phyloP scores from a whole-genome alignment of 2,797 vertebrate genomes.

The Epinephelus awoara region DNA sequence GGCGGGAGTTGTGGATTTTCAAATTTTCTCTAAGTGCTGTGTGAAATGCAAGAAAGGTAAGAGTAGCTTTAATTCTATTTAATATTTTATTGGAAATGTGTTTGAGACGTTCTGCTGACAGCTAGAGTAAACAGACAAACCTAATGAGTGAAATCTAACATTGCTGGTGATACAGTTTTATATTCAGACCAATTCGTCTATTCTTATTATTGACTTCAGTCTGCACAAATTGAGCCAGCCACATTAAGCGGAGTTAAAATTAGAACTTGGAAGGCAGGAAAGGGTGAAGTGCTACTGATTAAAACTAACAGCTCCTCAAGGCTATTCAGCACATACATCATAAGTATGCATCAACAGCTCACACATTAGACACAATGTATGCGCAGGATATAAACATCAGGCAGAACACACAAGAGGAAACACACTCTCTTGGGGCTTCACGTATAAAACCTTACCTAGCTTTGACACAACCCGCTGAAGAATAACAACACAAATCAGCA shows the following conservation, averaged over 20 bases:
- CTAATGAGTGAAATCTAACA: background rate
- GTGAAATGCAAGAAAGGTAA: too few relatives aligned
- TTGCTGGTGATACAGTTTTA: background rate
- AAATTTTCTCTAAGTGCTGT: too few relatives aligned
- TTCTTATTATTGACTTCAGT: background rate
- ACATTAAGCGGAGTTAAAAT: background rate
- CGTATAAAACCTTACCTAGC: background rate
- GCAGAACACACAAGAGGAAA: slow-evolving; percentile 14
- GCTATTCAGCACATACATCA: slow-evolving; percentile 14
- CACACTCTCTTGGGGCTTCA: background rate
- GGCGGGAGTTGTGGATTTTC: too few relatives aligned
- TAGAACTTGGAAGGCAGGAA: background rate
- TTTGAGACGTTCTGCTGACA: background rate
- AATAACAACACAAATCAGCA: background rate
- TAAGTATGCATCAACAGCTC: slow-evolving; percentile 14
- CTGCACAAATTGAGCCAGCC: slow-evolving; percentile 4
- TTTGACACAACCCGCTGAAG: background rate
- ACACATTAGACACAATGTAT: slow-evolving; percentile 16
- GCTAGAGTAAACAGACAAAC: background rate
- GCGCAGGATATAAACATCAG: slow-evolving; percentile 26
- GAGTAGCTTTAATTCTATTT: background rate
- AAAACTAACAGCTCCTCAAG: background rate
- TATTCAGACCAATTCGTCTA: background rate
- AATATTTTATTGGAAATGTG: background rate
- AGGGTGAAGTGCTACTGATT: background rate